Evolutionary conservation across 2,797 vertebrate genomes (phyloP).

Genomic region (Naso thynnoides): DNA sequence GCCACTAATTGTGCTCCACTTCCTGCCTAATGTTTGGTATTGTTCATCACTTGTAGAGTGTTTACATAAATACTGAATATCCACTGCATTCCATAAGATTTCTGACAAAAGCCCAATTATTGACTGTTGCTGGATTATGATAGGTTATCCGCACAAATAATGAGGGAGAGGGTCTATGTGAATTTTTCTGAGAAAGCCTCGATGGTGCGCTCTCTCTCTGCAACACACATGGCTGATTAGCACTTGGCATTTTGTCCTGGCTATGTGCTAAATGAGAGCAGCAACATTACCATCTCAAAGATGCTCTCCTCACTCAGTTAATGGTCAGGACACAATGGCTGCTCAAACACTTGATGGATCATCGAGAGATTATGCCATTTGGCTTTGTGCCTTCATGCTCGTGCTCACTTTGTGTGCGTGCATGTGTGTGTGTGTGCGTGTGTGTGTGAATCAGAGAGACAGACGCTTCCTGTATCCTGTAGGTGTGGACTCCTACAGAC

Average conservation of each 20-base stretch:
- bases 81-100: constrained; percentile 50
- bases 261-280: constrained; percentile 75
- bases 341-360: constrained; percentile 78
- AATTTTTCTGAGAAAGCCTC: constrained; percentile 57
- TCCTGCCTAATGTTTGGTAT: constrained; percentile 28
- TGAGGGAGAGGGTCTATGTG: constrained; percentile 62
- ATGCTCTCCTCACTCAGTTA: constrained; percentile 71
- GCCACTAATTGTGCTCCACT: constrained; percentile 35
- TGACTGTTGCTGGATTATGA: constrained; percentile 48
- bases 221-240: constrained; percentile 72
- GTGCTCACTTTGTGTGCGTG: constrained; percentile 25
- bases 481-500: constrained; percentile 62
- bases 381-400: constrained; percentile 66
- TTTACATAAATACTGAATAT: constrained; percentile 43
- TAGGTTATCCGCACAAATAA: constrained; percentile 68
- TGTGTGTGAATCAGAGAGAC: constrained; percentile 31
- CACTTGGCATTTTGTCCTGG: constrained; percentile 79
- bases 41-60: constrained; percentile 21
- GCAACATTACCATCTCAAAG: constrained; percentile 82
- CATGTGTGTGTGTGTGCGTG: constrained; percentile 14
- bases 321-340: constrained; percentile 78
- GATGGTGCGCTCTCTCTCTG: constrained; percentile 47
- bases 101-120: constrained; percentile 60
- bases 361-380: constrained; percentile 68
- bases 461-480: constrained; percentile 59